These are phyloP conservation scores for Stenurella melanura DNA, from an alignment of 2,888 invertebrate species.

Conservation along the genomic window DNA sequence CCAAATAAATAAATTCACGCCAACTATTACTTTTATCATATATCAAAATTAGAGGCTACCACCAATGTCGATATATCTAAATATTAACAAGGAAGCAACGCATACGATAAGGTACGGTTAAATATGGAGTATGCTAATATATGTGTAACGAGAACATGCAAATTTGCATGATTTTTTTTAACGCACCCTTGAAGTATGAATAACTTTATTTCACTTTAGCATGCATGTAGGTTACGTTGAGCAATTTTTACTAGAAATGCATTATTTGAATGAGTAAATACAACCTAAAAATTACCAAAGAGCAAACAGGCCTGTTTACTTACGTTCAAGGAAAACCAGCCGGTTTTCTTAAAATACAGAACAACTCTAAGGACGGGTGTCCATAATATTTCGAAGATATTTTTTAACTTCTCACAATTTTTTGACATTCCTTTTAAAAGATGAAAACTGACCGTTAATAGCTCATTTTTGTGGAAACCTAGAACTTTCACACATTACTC, in stretches of 20 bases:
- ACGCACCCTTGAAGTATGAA: conserved; percentile 36
- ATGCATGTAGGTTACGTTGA: conserved; percentile 14
- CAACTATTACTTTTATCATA: background rate
- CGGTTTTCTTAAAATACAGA: background rate
- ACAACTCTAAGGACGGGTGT: too few relatives aligned
- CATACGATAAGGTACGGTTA: conserved; percentile 20
- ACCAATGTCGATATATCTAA: conserved; percentile 30
- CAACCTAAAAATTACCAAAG: background rate
- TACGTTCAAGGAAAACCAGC: background rate
- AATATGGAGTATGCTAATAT: conserved; percentile 19
- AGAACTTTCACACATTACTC: too few relatives aligned
- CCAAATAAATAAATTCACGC: conserved; percentile 12
- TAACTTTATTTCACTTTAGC: conserved; percentile 23
- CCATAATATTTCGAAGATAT: too few relatives aligned
- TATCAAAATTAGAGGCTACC: conserved; percentile 21
- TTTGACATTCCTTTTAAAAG: too few relatives aligned
- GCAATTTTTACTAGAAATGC: conserved; percentile 6
- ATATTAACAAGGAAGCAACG: conserved; percentile 37
- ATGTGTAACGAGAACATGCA: conserved; percentile 22
- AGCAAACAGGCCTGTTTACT: conserved; percentile 6
- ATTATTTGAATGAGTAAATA: background rate
- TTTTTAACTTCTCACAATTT: too few relatives aligned
- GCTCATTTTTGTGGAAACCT: too few relatives aligned
- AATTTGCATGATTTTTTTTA: conserved; percentile 20
- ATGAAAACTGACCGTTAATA: too few relatives aligned